Evolutionary conservation across 2,888 invertebrate genomes (phyloP).

Genomic region (Trilocha varians): DNA sequence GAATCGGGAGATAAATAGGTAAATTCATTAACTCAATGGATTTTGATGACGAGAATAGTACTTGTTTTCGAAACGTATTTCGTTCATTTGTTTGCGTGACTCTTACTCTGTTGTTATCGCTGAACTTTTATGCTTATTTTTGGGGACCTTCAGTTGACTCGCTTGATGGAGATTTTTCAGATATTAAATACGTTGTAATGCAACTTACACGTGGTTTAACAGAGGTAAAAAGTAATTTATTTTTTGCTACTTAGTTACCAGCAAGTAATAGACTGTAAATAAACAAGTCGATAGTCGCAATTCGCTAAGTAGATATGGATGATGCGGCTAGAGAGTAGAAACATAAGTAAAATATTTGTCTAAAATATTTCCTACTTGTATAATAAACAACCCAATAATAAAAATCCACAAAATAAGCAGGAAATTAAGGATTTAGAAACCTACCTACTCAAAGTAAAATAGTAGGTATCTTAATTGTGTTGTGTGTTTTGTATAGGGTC

Average conservation of each 20-base stretch:
- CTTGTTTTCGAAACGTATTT: constrained; percentile 33
- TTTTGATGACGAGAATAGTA: constrained; percentile 25
- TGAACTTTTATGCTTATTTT: constrained; percentile 48
- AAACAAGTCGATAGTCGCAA: neutral
- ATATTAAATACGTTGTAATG: constrained; percentile 52
- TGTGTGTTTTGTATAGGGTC: too few relatives aligned
- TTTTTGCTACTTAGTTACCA: constrained; percentile 3
- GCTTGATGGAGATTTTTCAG: constrained; percentile 43
- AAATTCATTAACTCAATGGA: constrained; percentile 27
- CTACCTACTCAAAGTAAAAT: too few relatives aligned
- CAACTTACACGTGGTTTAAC: constrained; percentile 49
- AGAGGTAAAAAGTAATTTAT: constrained; percentile 29
- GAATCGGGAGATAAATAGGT: too few relatives aligned
- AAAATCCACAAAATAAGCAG: too few relatives aligned
- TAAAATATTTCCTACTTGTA: too few relatives aligned
- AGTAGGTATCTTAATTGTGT: too few relatives aligned
- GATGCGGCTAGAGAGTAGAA: too few relatives aligned
- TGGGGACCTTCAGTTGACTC: constrained; percentile 34
- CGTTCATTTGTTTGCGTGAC: constrained; percentile 47
- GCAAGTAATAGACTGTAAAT: neutral
- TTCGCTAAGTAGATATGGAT: too few relatives aligned
- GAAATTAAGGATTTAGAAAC: too few relatives aligned
- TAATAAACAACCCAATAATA: too few relatives aligned
- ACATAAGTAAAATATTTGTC: too few relatives aligned
- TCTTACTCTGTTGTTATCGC: constrained; percentile 38